Percentiles rank a stretch among this genome's conserved stretches.
Evolutionary conservation across 2,888 invertebrate species (phyloP).

Genomic region (Andrena bucephala): DNA sequence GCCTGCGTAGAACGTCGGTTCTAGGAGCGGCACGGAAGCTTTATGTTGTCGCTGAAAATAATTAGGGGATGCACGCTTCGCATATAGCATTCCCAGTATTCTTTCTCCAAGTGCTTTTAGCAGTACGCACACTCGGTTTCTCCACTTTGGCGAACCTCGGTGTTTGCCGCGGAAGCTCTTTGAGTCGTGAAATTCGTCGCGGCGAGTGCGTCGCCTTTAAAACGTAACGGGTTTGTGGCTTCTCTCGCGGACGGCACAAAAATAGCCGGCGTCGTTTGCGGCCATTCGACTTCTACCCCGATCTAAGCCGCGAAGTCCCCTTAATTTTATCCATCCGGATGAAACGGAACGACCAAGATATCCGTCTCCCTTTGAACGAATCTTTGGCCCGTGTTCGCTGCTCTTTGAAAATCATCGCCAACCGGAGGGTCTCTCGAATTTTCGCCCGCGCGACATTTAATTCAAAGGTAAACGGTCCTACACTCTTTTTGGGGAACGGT

Average conservation of each 20-base stretch:
- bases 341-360: slow-evolving; percentile 41
- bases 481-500: background rate
- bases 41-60: slow-evolving; percentile 15
- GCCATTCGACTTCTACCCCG: slow-evolving; percentile 69
- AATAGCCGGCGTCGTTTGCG: slow-evolving; percentile 72
- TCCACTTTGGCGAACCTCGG: background rate
- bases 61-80: background rate
- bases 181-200: slow-evolving; percentile 54
- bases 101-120: slow-evolving; percentile 8
- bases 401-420: slow-evolving; percentile 6
- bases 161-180: background rate
- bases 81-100: background rate
- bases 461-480: background rate
- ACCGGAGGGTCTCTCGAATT: background rate
- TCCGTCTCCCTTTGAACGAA: slow-evolving; percentile 37
- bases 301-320: slow-evolving; percentile 69
- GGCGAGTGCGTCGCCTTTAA: slow-evolving; percentile 58
- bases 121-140: background rate
- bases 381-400: background rate
- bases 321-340: slow-evolving; percentile 68
- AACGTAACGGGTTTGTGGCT: slow-evolving; percentile 68
- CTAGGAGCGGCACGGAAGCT: background rate
- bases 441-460: background rate
- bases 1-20: slow-evolving; percentile 50
- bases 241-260: slow-evolving; percentile 71